Conservation (phyloP, 2,888 invertebrate genomes). For the Agriotes lineatus region DNA sequence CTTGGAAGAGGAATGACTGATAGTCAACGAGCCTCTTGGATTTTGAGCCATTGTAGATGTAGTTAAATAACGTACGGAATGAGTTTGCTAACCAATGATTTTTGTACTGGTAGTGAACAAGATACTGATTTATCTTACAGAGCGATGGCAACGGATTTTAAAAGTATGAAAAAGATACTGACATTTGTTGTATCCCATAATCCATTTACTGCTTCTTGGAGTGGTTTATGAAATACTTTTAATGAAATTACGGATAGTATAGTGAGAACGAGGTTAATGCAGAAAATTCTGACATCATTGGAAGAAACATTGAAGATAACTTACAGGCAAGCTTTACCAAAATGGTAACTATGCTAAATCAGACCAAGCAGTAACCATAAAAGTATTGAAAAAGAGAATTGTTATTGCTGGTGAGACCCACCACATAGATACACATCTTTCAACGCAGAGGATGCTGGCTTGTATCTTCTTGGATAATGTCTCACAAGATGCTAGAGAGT, state of each 20-base stretch:
- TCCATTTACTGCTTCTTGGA: constrained; percentile 11
- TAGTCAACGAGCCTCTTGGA: neutral
- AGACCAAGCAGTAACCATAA: constrained; percentile 16
- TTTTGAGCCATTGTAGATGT: neutral
- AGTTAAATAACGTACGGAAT: neutral
- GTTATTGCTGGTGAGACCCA: constrained; percentile 10
- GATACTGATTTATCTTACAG: neutral
- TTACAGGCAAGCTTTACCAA: constrained; percentile 15
- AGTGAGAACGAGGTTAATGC: constrained; percentile 14
- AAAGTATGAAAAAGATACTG: constrained; percentile 5
- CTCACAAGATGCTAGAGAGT: constrained; percentile 4
- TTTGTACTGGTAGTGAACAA: neutral
- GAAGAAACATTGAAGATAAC: constrained; percentile 20
- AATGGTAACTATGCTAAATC: constrained; percentile 7
- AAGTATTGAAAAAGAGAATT: constrained; percentile 6
- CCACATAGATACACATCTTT: constrained; percentile 10
- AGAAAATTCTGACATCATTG: constrained; percentile 10
- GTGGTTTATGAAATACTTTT: constrained; percentile 7
- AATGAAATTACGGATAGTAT: constrained; percentile 15
- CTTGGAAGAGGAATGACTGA: neutral
- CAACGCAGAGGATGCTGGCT: constrained; percentile 5
- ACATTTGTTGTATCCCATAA: neutral
- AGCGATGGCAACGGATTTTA: neutral
- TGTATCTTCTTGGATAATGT: constrained; percentile 12
- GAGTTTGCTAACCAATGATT: neutral